Percentiles rank a stretch among this genome's conserved stretches.
These are phyloP conservation scores for Enteromius mattozi DNA, from an alignment of 2,797 vertebrate genomes.

Conservation along the genomic window DNA sequence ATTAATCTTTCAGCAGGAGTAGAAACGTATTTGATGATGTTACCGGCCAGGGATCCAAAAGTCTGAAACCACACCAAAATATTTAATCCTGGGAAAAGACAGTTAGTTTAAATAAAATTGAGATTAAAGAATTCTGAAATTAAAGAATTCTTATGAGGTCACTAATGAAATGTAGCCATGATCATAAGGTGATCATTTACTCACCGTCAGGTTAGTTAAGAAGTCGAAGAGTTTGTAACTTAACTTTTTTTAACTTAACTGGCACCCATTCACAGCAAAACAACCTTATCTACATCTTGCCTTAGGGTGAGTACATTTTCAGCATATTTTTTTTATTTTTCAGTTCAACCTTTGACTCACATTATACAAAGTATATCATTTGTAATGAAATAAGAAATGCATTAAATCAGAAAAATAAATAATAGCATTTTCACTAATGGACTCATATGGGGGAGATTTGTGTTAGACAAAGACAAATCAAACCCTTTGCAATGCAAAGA, in stretches of 20 bases:
- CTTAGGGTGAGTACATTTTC: neutral
- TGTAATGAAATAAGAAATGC: neutral
- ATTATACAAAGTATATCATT: neutral
- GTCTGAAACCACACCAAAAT: neutral
- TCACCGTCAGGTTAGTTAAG: neutral
- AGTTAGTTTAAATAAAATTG: neutral
- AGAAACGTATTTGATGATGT: neutral
- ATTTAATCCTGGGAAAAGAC: neutral
- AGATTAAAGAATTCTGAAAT: neutral
- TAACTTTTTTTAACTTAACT: neutral
- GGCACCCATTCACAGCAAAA: neutral
- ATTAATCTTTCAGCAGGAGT: neutral
- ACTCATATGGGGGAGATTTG: neutral
- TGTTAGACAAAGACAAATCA: constrained; percentile 9
- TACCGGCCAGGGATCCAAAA: neutral
- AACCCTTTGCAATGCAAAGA: neutral
- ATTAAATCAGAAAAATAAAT: neutral
- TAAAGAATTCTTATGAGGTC: neutral
- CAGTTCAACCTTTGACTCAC: neutral
- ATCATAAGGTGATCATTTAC: neutral
- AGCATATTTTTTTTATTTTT: neutral
- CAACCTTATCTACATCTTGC: neutral
- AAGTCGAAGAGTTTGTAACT: neutral
- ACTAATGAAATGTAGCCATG: neutral
- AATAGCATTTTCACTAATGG: neutral